Evolutionary conservation across 2,797 vertebrate genomes (phyloP).

Genomic region (Pangasius djambal): DNA sequence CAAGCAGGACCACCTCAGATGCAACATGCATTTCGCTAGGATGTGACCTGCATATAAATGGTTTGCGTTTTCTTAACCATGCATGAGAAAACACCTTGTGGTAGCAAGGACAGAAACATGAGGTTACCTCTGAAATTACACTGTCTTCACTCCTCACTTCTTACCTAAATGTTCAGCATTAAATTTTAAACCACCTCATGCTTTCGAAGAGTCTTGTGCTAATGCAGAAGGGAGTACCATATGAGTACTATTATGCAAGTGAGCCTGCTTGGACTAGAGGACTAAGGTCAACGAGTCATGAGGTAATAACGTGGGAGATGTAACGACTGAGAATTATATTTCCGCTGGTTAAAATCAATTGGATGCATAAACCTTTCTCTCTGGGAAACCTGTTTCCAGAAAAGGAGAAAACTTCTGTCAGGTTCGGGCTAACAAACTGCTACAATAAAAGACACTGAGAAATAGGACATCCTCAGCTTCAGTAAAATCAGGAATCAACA

Average conservation of each 20-base stretch:
- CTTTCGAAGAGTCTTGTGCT: background rate
- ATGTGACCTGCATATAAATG: background rate
- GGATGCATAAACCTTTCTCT: background rate
- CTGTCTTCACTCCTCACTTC: background rate
- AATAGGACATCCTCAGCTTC: background rate
- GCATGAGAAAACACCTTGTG: background rate
- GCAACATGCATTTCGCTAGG: background rate
- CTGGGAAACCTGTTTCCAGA: background rate
- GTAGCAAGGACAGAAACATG: background rate
- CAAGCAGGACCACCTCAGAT: slow-evolving; percentile 11
- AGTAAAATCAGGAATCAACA: background rate
- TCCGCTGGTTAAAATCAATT: background rate
- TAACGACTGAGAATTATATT: background rate
- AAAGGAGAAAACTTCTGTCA: background rate
- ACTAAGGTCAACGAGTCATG: background rate
- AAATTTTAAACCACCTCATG: slow-evolving; percentile 21
- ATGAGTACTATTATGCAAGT: background rate
- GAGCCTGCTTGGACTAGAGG: background rate
- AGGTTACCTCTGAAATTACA: background rate
- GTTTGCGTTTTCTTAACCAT: background rate
- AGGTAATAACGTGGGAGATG: background rate
- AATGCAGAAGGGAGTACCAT: background rate
- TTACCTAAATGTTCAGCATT: slow-evolving; percentile 3
- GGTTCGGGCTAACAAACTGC: background rate
- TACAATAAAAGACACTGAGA: background rate